Conservation (phyloP, 2,113 vertebrate genomes). For the Bungarus multicinctus region DNA sequence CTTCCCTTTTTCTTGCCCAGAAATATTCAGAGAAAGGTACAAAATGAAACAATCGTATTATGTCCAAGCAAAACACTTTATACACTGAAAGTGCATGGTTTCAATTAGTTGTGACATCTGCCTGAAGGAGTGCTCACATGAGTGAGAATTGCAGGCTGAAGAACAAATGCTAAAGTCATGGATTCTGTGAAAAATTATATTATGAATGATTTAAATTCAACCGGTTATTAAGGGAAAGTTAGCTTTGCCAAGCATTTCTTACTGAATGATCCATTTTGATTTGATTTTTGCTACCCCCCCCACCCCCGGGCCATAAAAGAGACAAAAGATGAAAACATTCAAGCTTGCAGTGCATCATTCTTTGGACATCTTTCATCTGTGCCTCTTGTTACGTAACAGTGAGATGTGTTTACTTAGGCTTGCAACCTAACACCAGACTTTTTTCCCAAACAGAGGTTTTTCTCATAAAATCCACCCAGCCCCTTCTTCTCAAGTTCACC, state of each 20-base stretch:
- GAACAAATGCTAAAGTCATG: background rate
- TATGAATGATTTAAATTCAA: background rate
- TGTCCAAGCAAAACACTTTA: background rate
- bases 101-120: background rate
- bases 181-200: background rate
- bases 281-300: background rate
- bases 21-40: background rate
- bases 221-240: conserved; percentile 20
- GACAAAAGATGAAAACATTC: conserved; percentile 37
- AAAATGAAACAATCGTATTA: background rate
- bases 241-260: background rate
- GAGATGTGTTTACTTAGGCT: conserved; percentile 45
- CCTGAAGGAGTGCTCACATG: conserved; percentile 7
- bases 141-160: background rate
- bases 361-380: conserved; percentile 71
- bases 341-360: conserved; percentile 44
- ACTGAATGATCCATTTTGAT: conserved; percentile 24
- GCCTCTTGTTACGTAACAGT: conserved; percentile 57
- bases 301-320: background rate
- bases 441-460: conserved; percentile 74
- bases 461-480: conserved; percentile 74
- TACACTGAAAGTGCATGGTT: background rate
- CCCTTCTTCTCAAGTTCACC: conserved; percentile 80
- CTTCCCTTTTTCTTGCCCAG: background rate
- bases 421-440: conserved; percentile 69